Evolutionary conservation across 2,797 vertebrate species (phyloP), one percentile per base, ranked within the genome.

Genomic region (Pseudomugil tenellus): DNA sequence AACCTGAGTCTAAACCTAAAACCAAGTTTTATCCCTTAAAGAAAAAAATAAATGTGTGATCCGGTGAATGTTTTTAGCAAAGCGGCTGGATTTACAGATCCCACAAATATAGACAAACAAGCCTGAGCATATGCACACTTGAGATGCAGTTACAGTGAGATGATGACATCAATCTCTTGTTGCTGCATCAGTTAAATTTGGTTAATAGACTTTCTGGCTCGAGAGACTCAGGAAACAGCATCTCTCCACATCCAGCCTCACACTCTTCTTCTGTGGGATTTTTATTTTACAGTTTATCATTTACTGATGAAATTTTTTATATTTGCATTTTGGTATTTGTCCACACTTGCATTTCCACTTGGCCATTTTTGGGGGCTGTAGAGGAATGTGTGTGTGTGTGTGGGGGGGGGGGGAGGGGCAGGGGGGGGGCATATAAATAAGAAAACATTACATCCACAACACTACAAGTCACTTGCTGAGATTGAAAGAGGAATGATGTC

Each of bases 201-300:
- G 70, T 79, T 90, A 89, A 90, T 90, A 83, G 83, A 83, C 78
- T 89, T 89, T 77, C 56, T 79, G 84, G 72, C 84, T 82, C 82
- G 68, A 79, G 79, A 84, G 81, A 83, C 58, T 68, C 49, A 51
- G 70, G 58, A 76, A 39, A 74, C 43, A 37, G 71, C 19, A 46
- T 39, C 56, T 13, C 69, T 66, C 32, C 25, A 54, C 17, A 43
- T n/a, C 17, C 17, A 43, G 39, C 16, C 13, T 28, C 61, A 51
- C 12, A 57, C 21, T 25, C 12, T 1, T 34, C 41, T 26, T 70
- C 31, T 52, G 23, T 12, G 49, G 46, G 19, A 41, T 59, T 35
- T 14, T 29, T 58, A 56, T 49, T 8, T 29, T 16, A 14, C 6
- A 51, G 1, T 26, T 25, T 26, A 21, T 4, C 11, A 21, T 23